phyloP scores from a whole-genome alignment of 2,888 invertebrate genomes.

The Eupithecia insigniata region DNA sequence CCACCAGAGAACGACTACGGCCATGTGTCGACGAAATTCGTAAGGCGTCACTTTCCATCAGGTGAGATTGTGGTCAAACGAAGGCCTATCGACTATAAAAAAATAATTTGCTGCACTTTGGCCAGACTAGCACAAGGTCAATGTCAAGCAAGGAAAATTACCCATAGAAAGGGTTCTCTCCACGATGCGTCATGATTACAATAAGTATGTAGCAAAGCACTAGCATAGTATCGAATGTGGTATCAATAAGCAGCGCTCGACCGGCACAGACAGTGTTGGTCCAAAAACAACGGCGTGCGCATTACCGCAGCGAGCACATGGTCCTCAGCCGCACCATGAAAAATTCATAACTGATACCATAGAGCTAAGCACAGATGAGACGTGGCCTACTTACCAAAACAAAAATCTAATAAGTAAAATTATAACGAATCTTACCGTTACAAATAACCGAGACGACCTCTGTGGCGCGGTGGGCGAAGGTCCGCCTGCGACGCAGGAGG shows the following conservation, averaged over 20 bases:
- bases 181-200: neutral
- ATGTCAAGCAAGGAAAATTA: neutral
- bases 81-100: no score
- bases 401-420: neutral
- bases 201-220: neutral
- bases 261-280: slow-evolving; percentile 46
- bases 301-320: slow-evolving; percentile 66
- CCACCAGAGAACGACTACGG: neutral
- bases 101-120: neutral
- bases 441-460: no score
- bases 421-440: no score
- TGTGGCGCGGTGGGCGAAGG: no score
- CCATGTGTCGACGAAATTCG: neutral
- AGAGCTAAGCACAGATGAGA: slow-evolving; percentile 50
- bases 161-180: neutral
- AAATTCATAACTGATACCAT: slow-evolving; percentile 72
- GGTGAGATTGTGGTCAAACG: no score
- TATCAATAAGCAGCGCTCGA: slow-evolving; percentile 33
- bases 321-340: slow-evolving; percentile 66
- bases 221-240: slow-evolving; percentile 31
- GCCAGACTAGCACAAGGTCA: neutral
- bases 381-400: neutral
- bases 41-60: no score
- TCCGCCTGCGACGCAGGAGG: no score
- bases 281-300: slow-evolving; percentile 66